Conservation (phyloP, 92 coral and sea anemone genomes). For the Scolanthus callimorphus region DNA sequence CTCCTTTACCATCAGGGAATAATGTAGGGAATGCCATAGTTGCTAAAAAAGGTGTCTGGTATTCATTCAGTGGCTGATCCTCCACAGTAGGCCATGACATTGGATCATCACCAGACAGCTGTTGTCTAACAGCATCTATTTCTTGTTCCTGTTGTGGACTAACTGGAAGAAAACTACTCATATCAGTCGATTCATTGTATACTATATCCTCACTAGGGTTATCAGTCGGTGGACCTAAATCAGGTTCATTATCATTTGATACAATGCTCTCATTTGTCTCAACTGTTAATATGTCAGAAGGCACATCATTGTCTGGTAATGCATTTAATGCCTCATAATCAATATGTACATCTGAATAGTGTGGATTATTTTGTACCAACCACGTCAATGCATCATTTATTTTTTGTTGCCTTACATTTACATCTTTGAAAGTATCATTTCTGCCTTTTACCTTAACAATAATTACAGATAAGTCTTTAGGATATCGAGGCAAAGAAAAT, state of each 20-base stretch:
- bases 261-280: conserved; percentile 25
- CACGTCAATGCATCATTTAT: conserved; percentile 38
- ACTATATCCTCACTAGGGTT: conserved; percentile 50
- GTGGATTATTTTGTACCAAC: conserved; percentile 45
- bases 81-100: conserved; percentile 50
- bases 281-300: conserved; percentile 26
- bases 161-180: conserved; percentile 68
- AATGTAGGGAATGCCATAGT: conserved; percentile 67
- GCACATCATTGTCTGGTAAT: conserved; percentile 41
- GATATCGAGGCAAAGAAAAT: conserved; percentile 41
- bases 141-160: conserved; percentile 62
- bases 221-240: conserved; percentile 45
- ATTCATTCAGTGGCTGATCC: conserved; percentile 55
- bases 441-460: conserved; percentile 40
- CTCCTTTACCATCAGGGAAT: conserved; percentile 68
- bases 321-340: conserved; percentile 31
- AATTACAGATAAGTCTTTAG: conserved; percentile 46
- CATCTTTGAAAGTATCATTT: conserved; percentile 50
- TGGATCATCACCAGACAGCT: conserved; percentile 44
- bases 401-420: conserved; percentile 51
- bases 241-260: conserved; percentile 27
- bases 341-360: conserved; percentile 34
- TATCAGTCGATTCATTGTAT: conserved; percentile 52
- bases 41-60: conserved; percentile 49
- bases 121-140: conserved; percentile 45